Evolutionary conservation across 2,113 vertebrate species (phyloP).

Genomic region (Anhinga rufa): DNA sequence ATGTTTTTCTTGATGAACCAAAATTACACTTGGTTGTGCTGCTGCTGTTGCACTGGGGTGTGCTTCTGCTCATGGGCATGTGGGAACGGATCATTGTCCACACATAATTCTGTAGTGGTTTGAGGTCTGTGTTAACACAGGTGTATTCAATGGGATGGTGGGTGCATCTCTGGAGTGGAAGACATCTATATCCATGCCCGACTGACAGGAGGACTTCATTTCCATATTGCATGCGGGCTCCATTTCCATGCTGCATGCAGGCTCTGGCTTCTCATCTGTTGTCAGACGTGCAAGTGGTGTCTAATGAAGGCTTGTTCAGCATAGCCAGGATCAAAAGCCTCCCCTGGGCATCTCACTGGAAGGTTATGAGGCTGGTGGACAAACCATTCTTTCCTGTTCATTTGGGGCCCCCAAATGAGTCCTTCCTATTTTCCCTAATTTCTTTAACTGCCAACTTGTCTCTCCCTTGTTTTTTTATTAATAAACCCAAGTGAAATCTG

Average conservation of each 20-base stretch:
- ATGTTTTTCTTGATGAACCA: too few species aligned
- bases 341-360: too few species aligned
- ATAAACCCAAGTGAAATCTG: neutral
- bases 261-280: neutral
- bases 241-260: neutral
- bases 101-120: fast-evolving
- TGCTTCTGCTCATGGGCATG: neutral
- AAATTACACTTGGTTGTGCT: neutral
- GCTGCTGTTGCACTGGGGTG: neutral
- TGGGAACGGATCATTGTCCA: neutral
- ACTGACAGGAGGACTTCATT: neutral
- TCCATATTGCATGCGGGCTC: neutral
- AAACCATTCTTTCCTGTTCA: neutral
- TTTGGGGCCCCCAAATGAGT: neutral
- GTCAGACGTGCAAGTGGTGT: neutral
- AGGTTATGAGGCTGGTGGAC: neutral
- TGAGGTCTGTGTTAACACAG: neutral
- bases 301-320: neutral
- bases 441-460: neutral
- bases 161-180: neutral
- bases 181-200: neutral
- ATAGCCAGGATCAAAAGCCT: neutral
- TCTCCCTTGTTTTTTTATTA: neutral
- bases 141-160: neutral
- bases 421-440: neutral